Evolutionary conservation across 2,113 vertebrate genomes (phyloP).

Genomic region (Sebastes fasciatus): DNA sequence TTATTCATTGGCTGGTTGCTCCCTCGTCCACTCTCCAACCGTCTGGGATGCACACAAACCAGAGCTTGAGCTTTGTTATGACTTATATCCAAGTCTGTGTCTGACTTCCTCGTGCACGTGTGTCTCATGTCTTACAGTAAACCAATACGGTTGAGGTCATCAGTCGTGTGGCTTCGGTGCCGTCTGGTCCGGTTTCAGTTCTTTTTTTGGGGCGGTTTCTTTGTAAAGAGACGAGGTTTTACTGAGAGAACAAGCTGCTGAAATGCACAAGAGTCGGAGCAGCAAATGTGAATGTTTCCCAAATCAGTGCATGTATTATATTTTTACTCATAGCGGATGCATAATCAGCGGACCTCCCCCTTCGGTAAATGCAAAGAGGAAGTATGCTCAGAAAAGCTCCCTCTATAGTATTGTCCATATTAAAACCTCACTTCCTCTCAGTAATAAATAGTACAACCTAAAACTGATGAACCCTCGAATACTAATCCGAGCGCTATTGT

Average conservation of each 20-base stretch:
- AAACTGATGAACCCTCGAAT: constrained; percentile 8
- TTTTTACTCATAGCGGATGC: background rate
- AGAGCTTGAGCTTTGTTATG: constrained; percentile 43
- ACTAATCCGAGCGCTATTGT: constrained; percentile 28
- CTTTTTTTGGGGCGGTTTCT: constrained; percentile 14
- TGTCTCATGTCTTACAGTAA: constrained; percentile 42
- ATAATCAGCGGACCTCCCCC: constrained; percentile 13
- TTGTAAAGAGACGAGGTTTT: background rate
- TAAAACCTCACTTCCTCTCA: constrained; percentile 68
- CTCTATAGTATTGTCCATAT: constrained; percentile 54
- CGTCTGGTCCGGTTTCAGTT: constrained; percentile 45
- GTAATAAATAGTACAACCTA: constrained; percentile 26
- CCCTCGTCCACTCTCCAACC: constrained; percentile 53
- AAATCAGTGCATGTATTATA: background rate
- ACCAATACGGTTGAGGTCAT: constrained; percentile 37
- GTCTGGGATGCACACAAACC: constrained; percentile 28
- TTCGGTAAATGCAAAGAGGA: constrained; percentile 54
- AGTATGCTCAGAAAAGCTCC: constrained; percentile 45
- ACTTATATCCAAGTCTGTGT: constrained; percentile 37
- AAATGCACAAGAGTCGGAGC: background rate
- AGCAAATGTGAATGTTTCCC: background rate
- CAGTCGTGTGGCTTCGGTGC: constrained; percentile 14
- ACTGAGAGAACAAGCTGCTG: background rate
- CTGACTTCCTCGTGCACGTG: constrained; percentile 2
- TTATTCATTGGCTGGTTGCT: constrained; percentile 73